Conservation (phyloP, 2,797 vertebrate species). For the Myotis myotis region DNA sequence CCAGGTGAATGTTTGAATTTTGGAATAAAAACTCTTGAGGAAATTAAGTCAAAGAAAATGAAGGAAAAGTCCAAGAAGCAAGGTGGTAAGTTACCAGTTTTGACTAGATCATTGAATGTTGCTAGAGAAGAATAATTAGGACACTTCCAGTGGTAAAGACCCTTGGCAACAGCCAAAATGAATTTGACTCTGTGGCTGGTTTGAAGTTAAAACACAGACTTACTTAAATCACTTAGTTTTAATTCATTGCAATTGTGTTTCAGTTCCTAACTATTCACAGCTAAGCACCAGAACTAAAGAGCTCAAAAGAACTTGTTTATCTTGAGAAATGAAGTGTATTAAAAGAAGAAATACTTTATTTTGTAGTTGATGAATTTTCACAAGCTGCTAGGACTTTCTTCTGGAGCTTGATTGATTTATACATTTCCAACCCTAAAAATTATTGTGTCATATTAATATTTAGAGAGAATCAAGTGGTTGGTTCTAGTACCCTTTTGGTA, state of each 20-base stretch:
- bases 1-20: conserved; percentile 91
- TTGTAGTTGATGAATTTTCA: not conserved
- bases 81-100: conserved; percentile 82
- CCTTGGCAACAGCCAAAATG: not conserved
- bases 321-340: not conserved
- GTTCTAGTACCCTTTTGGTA: not conserved
- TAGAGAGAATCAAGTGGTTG: not conserved
- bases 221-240: not conserved
- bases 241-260: not conserved
- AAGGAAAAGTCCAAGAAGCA: conserved; percentile 91
- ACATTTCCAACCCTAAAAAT: not conserved
- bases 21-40: conserved; percentile 95
- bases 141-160: not conserved
- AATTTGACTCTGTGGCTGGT: conserved; percentile 24
- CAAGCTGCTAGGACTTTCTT: not conserved
- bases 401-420: not conserved
- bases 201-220: not conserved
- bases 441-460: not conserved
- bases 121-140: not conserved
- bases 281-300: not conserved
- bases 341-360: not conserved
- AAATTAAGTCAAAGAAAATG: conserved; percentile 93
- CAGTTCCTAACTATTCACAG: not conserved
- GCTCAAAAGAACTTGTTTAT: not conserved
- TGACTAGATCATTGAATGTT: not conserved